Base-by-base conservation (phyloP, 2,797 vertebrate species). In the Semaprochilodus insignis region DNA sequence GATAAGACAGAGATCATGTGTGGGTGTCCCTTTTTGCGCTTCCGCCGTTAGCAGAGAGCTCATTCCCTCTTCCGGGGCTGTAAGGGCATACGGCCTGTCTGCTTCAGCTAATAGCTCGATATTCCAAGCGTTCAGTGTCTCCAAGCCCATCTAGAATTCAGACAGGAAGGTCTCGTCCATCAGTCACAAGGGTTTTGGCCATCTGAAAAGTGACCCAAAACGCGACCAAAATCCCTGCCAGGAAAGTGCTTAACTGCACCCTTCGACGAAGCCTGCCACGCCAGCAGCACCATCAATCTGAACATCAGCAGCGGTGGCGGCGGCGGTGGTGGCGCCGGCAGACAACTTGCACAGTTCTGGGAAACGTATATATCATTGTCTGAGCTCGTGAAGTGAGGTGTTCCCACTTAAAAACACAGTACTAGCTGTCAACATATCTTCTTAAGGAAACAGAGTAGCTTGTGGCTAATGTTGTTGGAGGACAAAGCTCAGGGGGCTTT, bases 201-300 rank as follows among this genome's bases (percentile, higher is more conserved):
- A 87, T 86, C 81, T 86, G 83, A 88, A 87, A 87, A 89, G 83
- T 89, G 86, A 90, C 85, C 88, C 83, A 80, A 83, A 84, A 89
- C 86, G 72, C 25, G 81, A 76, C 78, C 75, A 83, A 86, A 85
- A 85, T 87, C 83, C 82, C 84, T 85, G 83, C 80, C 82, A 91
- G 86, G 83, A 89, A 89, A 89, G 80, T 89, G 89, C 86, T 88
- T 88, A 88, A 87, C 82, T 60, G 80, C 86, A 85, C 84, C 87
- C 87, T 87, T 90, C 80, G 77, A 82, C 77, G 62, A 69, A 82
- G 81, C 76, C 65, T 84, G 81, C 83, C 80, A 79, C 60, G 74
- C 71, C 83, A 79, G 81, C 85, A 85, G 48, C 52, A 27, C 86
- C 85, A 87, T 89, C 85, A 88, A 87, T 90, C 86, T 89, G 77